These are phyloP conservation scores for Sminthurides bifidus DNA, from an alignment of 1,140 invertebrate species.

Conservation along the genomic window DNA sequence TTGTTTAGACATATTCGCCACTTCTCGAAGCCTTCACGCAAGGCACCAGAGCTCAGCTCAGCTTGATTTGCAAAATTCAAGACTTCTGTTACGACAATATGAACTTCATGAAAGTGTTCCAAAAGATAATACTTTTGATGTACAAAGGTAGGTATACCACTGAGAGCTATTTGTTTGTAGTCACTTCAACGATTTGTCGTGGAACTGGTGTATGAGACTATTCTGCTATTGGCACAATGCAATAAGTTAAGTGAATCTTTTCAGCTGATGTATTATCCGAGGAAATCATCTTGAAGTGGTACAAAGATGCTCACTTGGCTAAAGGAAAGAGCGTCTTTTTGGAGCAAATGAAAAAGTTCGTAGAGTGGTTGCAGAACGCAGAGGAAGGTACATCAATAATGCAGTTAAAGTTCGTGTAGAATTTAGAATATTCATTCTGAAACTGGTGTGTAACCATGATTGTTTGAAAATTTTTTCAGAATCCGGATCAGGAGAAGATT, in stretches of 20 bases:
- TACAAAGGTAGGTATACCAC: constrained; percentile 65
- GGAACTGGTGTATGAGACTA: neutral
- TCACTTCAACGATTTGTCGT: constrained; percentile 5
- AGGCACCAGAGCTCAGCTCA: constrained; percentile 70
- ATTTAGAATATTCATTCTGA: neutral
- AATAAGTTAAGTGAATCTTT: constrained; percentile 8
- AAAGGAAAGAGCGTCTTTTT: constrained; percentile 95
- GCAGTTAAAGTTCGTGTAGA: neutral
- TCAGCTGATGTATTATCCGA: constrained; percentile 73
- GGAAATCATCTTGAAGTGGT: constrained; percentile 86
- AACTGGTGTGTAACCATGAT: too few species aligned
- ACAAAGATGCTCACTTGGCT: constrained; percentile 75
- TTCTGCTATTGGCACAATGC: neutral
- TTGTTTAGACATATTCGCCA: constrained; percentile 52
- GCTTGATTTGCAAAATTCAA: constrained; percentile 79
- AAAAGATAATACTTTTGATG: constrained; percentile 89
- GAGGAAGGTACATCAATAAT: constrained; percentile 60
- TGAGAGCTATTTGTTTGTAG: neutral
- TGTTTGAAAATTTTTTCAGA: constrained; percentile 28
- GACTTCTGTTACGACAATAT: constrained; percentile 98
- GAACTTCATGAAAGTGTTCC: constrained; percentile 97
- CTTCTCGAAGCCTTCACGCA: constrained; percentile 75
- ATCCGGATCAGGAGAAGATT: constrained; percentile 32
- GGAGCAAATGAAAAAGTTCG: constrained; percentile 93
- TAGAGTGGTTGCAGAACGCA: constrained; percentile 92